Evolutionary conservation across 2,888 invertebrate species (phyloP), one percentile per base, ranked within the genome.

Genomic region (Saturnia japonica): DNA sequence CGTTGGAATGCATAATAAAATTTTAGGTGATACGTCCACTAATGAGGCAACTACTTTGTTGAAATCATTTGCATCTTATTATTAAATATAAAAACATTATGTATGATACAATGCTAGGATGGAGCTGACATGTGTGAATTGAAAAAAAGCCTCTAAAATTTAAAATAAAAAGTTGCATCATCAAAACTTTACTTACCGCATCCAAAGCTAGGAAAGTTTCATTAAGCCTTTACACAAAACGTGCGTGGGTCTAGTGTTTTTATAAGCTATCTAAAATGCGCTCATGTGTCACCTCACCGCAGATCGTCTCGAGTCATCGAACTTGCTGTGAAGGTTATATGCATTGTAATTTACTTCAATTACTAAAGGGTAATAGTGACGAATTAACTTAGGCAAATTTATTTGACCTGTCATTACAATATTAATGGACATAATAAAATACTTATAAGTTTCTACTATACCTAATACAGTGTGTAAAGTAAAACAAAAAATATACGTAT

Each of bases 301-400:
- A 64, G 64, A 64, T 64, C 40, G 68, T 47, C n/a, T 42, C 43
- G 43, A 42, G 87, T 87, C 88, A 84, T 80, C 84, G 86, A 83
- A 85, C 86, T 80, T 76, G 72, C 71, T 75, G 74, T 74, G 85
- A 88, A 89, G 89, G 89, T 88, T 85, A 85, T 85, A 86, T 85
- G 80, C 80, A 82, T 85, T 85, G 85, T 82, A 81, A 77, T 78
- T 71, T 72, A 75, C 16, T 19, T 64, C 64, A 64, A 64, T 60
- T 64, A 64, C 40, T 40, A 74, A 74, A 77, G 78, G 77, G 73
- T 77, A 73, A 73, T 60, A 68, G 68, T 75, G 77, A 77, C 79
- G 72, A 76, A 76, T 75, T 72, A 71, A 76, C 77, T 76, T 77
- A 71, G 28, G 60, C 69, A 12, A 60, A 60, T 69, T 28, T 67